Evolutionary conservation across 2,888 invertebrate genomes (phyloP).

Genomic region (Gymnosoma rotundatum): DNA sequence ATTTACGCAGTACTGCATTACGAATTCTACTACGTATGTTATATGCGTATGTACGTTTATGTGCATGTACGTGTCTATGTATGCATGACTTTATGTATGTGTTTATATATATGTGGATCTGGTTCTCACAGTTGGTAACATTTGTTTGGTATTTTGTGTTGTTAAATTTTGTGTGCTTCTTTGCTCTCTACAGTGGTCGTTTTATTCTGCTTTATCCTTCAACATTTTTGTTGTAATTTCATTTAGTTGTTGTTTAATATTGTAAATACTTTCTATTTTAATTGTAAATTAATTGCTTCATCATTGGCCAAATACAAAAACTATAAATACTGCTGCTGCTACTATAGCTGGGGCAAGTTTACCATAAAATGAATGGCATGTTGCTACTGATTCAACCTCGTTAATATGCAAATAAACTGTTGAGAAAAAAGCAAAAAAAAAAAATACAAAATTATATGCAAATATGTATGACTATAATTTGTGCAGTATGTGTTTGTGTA

Average conservation of each 20-base stretch:
- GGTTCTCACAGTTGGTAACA: slow-evolving; percentile 71
- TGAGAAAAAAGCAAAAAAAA: not conserved
- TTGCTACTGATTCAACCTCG: slow-evolving; percentile 54
- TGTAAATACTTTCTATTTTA: slow-evolving; percentile 79
- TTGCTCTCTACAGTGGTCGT: slow-evolving; percentile 56
- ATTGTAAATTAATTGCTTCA: slow-evolving; percentile 81
- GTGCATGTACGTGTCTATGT: not conserved
- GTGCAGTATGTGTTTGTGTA: not conserved
- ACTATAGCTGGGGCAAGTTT: slow-evolving; percentile 6
- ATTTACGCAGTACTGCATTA: not conserved
- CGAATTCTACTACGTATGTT: too few relatives aligned
- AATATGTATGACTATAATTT: slow-evolving; percentile 22
- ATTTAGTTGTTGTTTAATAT: slow-evolving; percentile 73
- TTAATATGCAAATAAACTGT: slow-evolving; percentile 52
- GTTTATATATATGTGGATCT: slow-evolving; percentile 34
- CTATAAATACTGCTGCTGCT: slow-evolving; percentile 44
- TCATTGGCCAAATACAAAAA: slow-evolving; percentile 74
- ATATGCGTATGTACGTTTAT: not conserved
- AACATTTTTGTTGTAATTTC: slow-evolving; percentile 37
- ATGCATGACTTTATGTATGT: too few relatives aligned
- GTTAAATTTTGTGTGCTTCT: slow-evolving; percentile 15
- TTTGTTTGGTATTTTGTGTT: slow-evolving; percentile 73
- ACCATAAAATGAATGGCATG: slow-evolving; percentile 41
- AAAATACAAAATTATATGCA: slow-evolving; percentile 5
- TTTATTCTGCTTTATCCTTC: slow-evolving; percentile 58